phyloP scores from a whole-genome alignment of 2,888 invertebrate species.

The Amblyjoppa fuscipennis region DNA sequence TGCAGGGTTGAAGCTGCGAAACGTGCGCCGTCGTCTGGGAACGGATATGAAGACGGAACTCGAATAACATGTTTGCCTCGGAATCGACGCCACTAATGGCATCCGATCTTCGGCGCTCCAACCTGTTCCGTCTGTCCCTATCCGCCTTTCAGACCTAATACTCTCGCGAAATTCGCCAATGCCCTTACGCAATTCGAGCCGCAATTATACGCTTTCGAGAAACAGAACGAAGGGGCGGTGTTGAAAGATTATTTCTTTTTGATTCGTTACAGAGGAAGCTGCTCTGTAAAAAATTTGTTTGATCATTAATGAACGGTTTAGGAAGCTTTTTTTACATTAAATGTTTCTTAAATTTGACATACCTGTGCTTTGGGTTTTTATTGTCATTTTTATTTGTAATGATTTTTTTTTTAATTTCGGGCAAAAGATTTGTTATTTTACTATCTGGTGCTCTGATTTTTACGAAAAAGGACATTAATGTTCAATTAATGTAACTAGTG shows the following conservation, averaged over 20 bases:
- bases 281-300: too few relatives aligned
- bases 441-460: too few relatives aligned
- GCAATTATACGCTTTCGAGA: background rate
- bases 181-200: slow-evolving; percentile 15
- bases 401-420: too few relatives aligned
- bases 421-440: too few relatives aligned
- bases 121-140: slow-evolving; percentile 19
- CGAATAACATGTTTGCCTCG: slow-evolving; percentile 80
- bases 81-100: slow-evolving; percentile 75
- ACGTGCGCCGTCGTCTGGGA: slow-evolving; percentile 68
- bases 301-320: too few relatives aligned
- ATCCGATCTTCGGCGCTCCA: slow-evolving; percentile 67
- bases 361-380: too few relatives aligned
- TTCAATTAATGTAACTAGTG: too few relatives aligned
- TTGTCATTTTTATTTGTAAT: too few relatives aligned
- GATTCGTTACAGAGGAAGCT: too few relatives aligned
- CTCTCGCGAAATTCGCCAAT: slow-evolving; percentile 32
- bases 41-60: slow-evolving; percentile 81
- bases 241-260: background rate
- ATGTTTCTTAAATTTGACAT: too few relatives aligned
- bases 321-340: too few relatives aligned
- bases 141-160: slow-evolving; percentile 15
- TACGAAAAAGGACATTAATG: too few relatives aligned
- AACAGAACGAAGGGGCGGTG: background rate
- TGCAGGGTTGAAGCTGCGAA: slow-evolving; percentile 1